Evolutionary conservation across 2,113 vertebrate genomes (phyloP).

Genomic region (Mastomys natalensis): DNA sequence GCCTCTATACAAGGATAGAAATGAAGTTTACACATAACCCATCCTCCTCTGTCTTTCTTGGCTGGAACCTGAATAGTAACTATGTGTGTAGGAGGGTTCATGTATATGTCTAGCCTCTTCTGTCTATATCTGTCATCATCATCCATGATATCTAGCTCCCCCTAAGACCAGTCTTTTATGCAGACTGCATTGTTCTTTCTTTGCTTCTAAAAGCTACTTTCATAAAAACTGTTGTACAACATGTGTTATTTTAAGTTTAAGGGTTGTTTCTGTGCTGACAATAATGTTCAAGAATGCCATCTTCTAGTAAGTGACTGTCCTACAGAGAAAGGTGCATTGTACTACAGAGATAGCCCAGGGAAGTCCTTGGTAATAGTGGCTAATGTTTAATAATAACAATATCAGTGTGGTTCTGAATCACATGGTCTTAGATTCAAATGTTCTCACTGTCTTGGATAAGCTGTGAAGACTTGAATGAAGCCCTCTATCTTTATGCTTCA

Average conservation of each 20-base stretch:
- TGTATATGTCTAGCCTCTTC: neutral
- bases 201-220: neutral
- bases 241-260: constrained; percentile 42
- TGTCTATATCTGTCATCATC: neutral
- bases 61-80: neutral
- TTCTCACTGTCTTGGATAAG: neutral
- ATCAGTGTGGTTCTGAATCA: neutral
- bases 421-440: neutral
- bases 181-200: neutral
- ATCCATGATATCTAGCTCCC: neutral
- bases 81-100: neutral
- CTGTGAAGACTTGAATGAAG: neutral
- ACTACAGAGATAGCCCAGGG: neutral
- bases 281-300: constrained; percentile 28
- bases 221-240: neutral
- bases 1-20: neutral
- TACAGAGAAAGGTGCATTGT: neutral
- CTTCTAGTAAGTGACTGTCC: neutral
- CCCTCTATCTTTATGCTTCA: constrained; percentile 4
- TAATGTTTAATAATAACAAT: constrained; percentile 35
- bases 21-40: neutral
- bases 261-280: neutral
- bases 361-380: constrained; percentile 23
- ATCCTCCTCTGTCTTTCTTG: neutral
- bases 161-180: constrained; percentile 1